phyloP scores from a whole-genome alignment of 2,888 invertebrate genomes.

The Ophioninae sp. region DNA sequence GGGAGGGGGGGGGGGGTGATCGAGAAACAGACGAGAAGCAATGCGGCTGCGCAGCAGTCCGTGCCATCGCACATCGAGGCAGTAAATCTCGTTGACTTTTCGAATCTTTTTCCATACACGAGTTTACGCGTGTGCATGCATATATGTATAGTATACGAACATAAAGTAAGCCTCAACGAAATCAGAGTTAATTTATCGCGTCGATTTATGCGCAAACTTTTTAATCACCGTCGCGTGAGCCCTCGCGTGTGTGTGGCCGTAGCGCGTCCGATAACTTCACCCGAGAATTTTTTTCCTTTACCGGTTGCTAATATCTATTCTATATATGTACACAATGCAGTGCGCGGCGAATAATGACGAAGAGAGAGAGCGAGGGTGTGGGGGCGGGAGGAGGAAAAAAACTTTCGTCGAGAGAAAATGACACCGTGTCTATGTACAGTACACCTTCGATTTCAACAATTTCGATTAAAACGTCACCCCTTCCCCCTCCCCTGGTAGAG shows the following conservation, averaged over 20 bases:
- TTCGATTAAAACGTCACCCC: background rate
- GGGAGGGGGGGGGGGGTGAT: constrained; percentile 4
- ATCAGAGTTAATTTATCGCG: constrained; percentile 64
- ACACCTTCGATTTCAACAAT: background rate
- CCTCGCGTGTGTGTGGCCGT: constrained; percentile 45
- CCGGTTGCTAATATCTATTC: constrained; percentile 23
- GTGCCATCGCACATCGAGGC: constrained; percentile 49
- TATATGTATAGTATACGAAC: constrained; percentile 18
- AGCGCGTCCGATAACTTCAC: constrained; percentile 56
- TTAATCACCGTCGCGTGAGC: constrained; percentile 63
- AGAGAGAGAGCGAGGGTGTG: background rate
- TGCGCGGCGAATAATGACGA: constrained; percentile 4
- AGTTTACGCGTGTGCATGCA: constrained; percentile 7
- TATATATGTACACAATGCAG: constrained; percentile 29
- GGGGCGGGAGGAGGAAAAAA: constrained; percentile 1
- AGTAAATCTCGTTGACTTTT: constrained; percentile 63
- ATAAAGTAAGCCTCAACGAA: constrained; percentile 49
- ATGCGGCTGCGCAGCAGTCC: constrained; percentile 31
- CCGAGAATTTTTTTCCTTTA: constrained; percentile 36
- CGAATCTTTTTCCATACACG: constrained; percentile 55
- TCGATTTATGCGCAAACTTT: constrained; percentile 64
- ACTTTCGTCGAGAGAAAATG: background rate
- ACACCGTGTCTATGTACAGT: background rate
- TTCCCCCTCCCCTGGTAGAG: background rate
- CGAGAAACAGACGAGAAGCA: constrained; percentile 34